These are phyloP conservation scores for Diachasmimorpha longicaudata DNA, from an alignment of 1,140 invertebrate species.

Conservation along the genomic window DNA sequence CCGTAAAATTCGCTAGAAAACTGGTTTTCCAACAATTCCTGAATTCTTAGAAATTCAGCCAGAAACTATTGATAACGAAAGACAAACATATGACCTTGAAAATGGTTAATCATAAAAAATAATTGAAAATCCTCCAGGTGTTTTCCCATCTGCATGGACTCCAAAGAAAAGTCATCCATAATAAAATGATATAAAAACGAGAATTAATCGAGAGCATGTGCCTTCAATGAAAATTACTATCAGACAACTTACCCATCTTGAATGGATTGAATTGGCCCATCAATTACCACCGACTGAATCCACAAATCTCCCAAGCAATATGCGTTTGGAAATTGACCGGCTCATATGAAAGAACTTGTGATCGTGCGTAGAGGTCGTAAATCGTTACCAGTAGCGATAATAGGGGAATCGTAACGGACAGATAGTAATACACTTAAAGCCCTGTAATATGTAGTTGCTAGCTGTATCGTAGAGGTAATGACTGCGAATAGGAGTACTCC, in stretches of 20 bases:
- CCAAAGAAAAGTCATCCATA: too few species aligned
- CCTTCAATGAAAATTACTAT: background rate
- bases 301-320: background rate
- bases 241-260: background rate
- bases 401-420: slow-evolving; percentile 27
- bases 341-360: background rate
- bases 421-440: slow-evolving; percentile 25
- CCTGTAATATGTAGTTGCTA: slow-evolving; percentile 24
- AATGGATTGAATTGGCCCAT: background rate
- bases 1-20: too few species aligned
- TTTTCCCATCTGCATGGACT: too few species aligned
- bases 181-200: background rate
- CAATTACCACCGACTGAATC: background rate
- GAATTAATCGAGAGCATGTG: background rate
- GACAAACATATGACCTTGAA: too few species aligned
- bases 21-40: too few species aligned
- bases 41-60: too few species aligned
- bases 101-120: too few species aligned
- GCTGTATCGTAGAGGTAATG: background rate
- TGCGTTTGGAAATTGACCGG: background rate
- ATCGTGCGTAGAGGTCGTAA: slow-evolving; percentile 21
- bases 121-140: too few species aligned
- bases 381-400: slow-evolving; percentile 24
- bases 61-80: too few species aligned
- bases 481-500: background rate